Percentiles rank a stretch among this genome's conserved stretches.
phyloP scores from a whole-genome alignment of 2,888 invertebrate species.

The Sphaerophoria taeniata region DNA sequence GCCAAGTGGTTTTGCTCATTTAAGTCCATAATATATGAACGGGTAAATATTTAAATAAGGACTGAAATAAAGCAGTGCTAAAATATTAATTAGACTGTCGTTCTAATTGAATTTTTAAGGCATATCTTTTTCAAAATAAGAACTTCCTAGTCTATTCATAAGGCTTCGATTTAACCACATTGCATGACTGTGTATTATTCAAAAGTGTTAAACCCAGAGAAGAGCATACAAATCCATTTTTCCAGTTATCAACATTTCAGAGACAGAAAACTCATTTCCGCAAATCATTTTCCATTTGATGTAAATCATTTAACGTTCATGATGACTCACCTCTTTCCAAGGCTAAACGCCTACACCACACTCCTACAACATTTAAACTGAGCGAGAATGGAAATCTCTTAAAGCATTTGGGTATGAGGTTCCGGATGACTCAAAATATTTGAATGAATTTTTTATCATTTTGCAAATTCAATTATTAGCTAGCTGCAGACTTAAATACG shows the following conservation, averaged over 20 bases:
- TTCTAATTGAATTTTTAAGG: no score
- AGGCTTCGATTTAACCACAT: no score
- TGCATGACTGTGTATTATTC: no score
- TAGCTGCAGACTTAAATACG: neutral
- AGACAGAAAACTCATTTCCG: constrained; percentile 39
- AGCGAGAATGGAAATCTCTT: neutral
- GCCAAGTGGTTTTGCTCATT: no score
- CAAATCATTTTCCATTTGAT: constrained; percentile 38
- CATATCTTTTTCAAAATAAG: no score
- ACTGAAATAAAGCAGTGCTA: no score
- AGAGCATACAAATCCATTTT: neutral
- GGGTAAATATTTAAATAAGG: no score
- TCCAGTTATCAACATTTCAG: constrained; percentile 18
- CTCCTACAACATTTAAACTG: neutral
- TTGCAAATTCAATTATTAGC: constrained; percentile 27
- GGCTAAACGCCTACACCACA: neutral
- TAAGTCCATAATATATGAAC: no score
- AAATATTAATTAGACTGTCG: no score
- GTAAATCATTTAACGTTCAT: constrained; percentile 41
- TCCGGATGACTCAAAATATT: neutral
- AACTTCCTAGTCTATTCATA: no score
- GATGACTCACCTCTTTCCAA: constrained; percentile 11
- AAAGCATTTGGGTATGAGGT: neutral
- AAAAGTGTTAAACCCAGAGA: no score
- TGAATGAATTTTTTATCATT: neutral